Evolutionary conservation across 2,113 vertebrate genomes (phyloP).

Genomic region (Hemichromis elongatus): DNA sequence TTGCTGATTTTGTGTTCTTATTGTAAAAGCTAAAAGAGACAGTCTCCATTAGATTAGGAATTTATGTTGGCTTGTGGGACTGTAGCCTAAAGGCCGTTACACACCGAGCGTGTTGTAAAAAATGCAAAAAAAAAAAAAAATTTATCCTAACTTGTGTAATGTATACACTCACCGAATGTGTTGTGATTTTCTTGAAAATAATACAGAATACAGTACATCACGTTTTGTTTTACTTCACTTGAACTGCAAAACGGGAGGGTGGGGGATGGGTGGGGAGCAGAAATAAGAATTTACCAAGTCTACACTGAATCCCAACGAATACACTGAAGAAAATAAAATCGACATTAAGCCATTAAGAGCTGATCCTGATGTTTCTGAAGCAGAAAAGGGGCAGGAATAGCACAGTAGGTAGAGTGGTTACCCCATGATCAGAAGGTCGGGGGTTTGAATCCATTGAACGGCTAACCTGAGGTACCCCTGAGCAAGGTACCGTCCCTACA

Average conservation of each 20-base stretch:
- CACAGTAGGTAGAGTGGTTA: too few species aligned
- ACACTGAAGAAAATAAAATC: not conserved
- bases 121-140: rapidly evolving
- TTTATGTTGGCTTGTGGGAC: not conserved
- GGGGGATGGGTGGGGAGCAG: slow-evolving; percentile 50
- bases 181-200: too few species aligned
- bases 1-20: not conserved
- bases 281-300: slow-evolving; percentile 67
- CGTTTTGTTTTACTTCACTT: slow-evolving; percentile 78
- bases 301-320: slow-evolving; percentile 76
- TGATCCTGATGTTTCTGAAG: not conserved
- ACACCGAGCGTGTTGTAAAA: rapidly evolving
- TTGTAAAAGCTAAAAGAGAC: not conserved
- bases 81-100: rapidly evolving
- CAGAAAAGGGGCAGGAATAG: too few species aligned
- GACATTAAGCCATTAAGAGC: rapidly evolving
- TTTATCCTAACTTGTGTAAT: not conserved
- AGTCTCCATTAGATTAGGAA: not conserved
- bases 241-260: slow-evolving; percentile 71
- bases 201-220: slow-evolving; percentile 80
- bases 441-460: too few species aligned
- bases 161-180: too few species aligned
- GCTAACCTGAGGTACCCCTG: too few species aligned
- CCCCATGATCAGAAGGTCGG: too few species aligned
- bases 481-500: too few species aligned